Evolutionary conservation across 2,888 invertebrate genomes (phyloP), one percentile per base, ranked within the genome.

Genomic region (Dilophus febrilis): DNA sequence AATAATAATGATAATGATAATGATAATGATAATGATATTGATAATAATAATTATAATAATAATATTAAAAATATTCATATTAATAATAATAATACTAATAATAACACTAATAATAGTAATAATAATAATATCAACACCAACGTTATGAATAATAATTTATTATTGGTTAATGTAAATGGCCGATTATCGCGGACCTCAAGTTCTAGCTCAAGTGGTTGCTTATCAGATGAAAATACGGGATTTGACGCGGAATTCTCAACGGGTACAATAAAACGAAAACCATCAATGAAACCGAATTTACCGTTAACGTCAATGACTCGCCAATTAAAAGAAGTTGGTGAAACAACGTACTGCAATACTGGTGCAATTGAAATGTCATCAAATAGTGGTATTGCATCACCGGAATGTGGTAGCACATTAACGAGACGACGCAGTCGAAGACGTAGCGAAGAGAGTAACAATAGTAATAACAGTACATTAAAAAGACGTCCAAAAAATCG

Each of bases 261-360:
- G 61, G 79, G 79, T 27, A 91, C 91, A 27, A 90, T 91, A 44
- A 91, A 91, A 57, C 71, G 91, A 35, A 91, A 91, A 57, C 91
- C 91, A 1, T 85, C 86, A 14, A 83, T 86, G 79, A 85, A 85
- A 58, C 88, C 90, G 7, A 88, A 87, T 61, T 72, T 91, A 37
- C 91, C 90, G 0, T 59, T 90, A 46, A 91, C 91, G 3, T 83
- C 84, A 55, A 90, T 88, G 64, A 90, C 90, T 2, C 69, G 91
- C 12, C 86, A 87, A 53, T 65, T 91, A 42, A 88, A 88, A 54
- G 87, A 90, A 57, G 87, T 83, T 52, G 85, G 79, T 2, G 85
- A 86, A 53, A 79, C 77, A 3, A 64, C 57, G 8, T 35, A 18
- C 26, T 53, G 57, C 31, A 22, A 22, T 22, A 22, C 4, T 22